A percentile compares a stretch with the other conserved stretches of the same genome.
Conservation (phyloP, 2,113 vertebrate genomes). For the Aphyosemion australe region DNA sequence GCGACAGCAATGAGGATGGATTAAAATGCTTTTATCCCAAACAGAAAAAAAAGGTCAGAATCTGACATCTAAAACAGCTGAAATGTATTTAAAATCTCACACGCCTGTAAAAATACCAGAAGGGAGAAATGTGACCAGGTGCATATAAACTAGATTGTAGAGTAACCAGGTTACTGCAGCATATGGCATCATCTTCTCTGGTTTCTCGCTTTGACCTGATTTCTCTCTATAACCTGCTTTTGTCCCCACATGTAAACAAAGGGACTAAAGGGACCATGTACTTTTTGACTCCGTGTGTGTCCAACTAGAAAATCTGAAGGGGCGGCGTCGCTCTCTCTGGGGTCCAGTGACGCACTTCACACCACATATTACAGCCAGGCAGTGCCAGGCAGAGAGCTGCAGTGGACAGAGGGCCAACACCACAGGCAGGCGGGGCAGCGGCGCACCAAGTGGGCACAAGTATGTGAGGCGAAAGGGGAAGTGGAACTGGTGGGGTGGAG, state of each 20-base stretch:
- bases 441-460: conserved; percentile 31
- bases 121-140: conserved; percentile 20
- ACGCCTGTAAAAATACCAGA: background rate
- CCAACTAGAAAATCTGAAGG: conserved; percentile 19
- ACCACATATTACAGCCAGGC: conserved; percentile 31
- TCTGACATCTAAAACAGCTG: conserved; percentile 1
- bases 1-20: background rate
- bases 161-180: conserved; percentile 29
- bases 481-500: conserved; percentile 16
- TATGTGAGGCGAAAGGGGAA: conserved; percentile 39
- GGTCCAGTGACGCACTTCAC: conserved; percentile 62
- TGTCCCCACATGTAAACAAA: conserved; percentile 13
- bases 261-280: background rate
- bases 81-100: background rate
- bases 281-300: background rate
- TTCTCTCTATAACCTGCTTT: conserved; percentile 36
- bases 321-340: conserved; percentile 24
- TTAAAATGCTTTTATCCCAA: background rate
- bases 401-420: conserved; percentile 5
- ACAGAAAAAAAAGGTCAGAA: conserved; percentile 5
- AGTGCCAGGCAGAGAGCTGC: conserved; percentile 31
- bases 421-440: conserved; percentile 12
- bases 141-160: conserved; percentile 31
- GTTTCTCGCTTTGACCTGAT: conserved; percentile 38
- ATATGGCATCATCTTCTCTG: conserved; percentile 27